Percentiles rank a stretch among this genome's conserved stretches.
phyloP scores from a whole-genome alignment of 2,797 vertebrate species.

The Myiotriccus ornatus region DNA sequence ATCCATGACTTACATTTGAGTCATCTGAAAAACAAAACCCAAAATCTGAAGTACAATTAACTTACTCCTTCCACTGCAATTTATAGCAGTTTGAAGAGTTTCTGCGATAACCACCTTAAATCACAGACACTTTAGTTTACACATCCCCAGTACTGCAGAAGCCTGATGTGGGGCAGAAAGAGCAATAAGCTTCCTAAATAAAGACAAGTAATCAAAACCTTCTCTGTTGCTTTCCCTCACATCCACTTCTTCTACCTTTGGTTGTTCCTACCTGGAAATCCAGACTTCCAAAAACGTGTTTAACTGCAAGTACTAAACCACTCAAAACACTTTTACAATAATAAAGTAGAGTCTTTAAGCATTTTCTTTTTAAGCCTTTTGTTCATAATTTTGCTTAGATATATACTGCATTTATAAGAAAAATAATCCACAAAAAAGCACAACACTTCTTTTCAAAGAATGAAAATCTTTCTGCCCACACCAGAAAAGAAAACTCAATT shows the following conservation, averaged over 20 bases:
- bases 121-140: not conserved
- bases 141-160: not conserved
- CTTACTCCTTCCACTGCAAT: not conserved
- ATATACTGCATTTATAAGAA: not conserved
- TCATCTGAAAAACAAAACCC: not conserved
- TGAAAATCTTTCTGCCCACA: not conserved
- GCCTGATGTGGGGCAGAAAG: not conserved
- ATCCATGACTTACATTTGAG: not conserved
- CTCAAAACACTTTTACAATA: not conserved
- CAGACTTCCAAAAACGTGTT: not conserved
- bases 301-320: not conserved
- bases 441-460: not conserved
- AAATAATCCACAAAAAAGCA: not conserved
- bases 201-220: not conserved
- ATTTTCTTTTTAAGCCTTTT: not conserved
- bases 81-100: not conserved
- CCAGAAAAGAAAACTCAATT: not conserved
- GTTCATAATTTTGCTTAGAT: not conserved
- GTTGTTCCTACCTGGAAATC: not conserved
- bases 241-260: not conserved
- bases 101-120: not conserved
- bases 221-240: not conserved
- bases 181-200: not conserved
- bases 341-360: not conserved
- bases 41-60: not conserved